Base-by-base conservation (phyloP, 2,888 invertebrate species). In the Macropis europaea region DNA sequence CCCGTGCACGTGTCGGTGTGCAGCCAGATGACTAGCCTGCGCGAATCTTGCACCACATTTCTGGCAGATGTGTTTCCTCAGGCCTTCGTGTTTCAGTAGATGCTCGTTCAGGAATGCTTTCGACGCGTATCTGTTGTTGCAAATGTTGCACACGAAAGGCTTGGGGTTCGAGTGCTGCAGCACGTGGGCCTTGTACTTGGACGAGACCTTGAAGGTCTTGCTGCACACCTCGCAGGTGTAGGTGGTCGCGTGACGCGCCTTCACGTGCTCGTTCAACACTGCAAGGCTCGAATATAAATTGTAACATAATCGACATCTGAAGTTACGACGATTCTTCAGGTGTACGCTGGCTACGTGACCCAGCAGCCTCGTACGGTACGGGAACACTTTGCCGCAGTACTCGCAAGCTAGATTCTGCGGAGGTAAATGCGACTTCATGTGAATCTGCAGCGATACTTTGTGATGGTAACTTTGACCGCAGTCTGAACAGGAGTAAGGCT, bases 381-480 rank as follows among this genome's bases (percentile, higher is more conserved):
- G 90, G 15, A 90, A 90, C 2, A 90, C 84, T 60, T 90, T 90
- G 22, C 89, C 89, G 53, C 90, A 90, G 48, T 89, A 90, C 63
- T 90, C 90, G 72, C 90, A 90, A 2, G 90, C 89, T 11, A 90
- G 67, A 80, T 90, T 90, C 69, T 90, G 90, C 0, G 90, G 89
- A 6, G 90, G 90, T 48, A 89, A 75, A 66, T 90, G 90, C 6
- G 89, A 89, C 50, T 90, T 90, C 30, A 89, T 86, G 71, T 90
- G 90, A 81, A 90, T 90, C 52, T 90, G 90, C n/a, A 90, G 60
- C 28, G 90, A 90, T 0, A 90, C 90, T 73, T 90, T 90, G 52
- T 90, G 90, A 50, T 90, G 90, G 71, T 90, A 90, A 64, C 88
- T 87, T 57, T 89, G 89, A 2, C 86, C 86, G 52, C 90, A 90